These are phyloP conservation scores for Rhynchophorus ferrugineus DNA, from an alignment of 1,140 invertebrate genomes.

Conservation along the genomic window DNA sequence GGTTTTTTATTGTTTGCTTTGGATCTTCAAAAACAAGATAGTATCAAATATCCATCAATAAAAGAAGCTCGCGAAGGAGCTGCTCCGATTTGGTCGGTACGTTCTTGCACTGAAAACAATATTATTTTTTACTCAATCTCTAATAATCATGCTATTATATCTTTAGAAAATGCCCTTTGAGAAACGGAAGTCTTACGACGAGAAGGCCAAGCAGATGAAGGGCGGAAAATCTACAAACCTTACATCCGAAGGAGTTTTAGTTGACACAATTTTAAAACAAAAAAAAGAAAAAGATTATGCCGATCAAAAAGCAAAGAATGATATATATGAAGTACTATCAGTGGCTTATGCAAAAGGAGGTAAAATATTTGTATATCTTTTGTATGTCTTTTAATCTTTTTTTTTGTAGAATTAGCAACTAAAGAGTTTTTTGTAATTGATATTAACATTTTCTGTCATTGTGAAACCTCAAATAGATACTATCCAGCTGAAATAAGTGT, in stretches of 20 bases:
- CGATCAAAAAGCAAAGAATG: not conserved
- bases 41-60: not conserved
- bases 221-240: no score
- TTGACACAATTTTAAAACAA: not conserved
- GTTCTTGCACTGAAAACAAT: not conserved
- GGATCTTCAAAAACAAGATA: not conserved
- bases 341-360: no score
- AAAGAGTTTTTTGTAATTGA: slow-evolving; percentile 42
- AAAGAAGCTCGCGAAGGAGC: not conserved
- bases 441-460: slow-evolving; percentile 40
- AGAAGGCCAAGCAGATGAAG: no score
- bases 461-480: slow-evolving; percentile 31
- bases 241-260: no score
- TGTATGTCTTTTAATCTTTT: slow-evolving; percentile 3
- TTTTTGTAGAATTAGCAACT: slow-evolving; percentile 27
- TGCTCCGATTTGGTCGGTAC: not conserved
- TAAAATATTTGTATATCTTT: no score
- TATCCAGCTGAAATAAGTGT: slow-evolving; percentile 37
- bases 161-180: not conserved
- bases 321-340: no score
- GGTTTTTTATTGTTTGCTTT: not conserved
- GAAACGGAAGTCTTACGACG: not conserved
- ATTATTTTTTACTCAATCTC: not conserved
- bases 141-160: not conserved
- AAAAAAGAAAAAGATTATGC: slow-evolving; percentile 1